Conservation (phyloP, 2,797 vertebrate genomes). For the Benthosema pterotum region DNA sequence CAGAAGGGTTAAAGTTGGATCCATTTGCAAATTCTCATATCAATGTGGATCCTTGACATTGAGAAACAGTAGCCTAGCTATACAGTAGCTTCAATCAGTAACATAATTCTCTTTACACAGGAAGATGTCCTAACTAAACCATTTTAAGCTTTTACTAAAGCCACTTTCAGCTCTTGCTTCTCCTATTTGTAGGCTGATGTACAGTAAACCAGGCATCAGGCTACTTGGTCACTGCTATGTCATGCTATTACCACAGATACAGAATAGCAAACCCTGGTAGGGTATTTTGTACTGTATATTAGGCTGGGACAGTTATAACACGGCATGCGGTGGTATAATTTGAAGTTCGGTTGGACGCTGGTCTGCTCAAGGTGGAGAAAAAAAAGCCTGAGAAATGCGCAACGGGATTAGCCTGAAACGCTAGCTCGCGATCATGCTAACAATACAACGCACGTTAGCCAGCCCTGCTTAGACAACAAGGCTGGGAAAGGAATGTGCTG, state of each 20-base stretch:
- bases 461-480: slow-evolving; percentile 24
- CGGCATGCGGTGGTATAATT: background rate
- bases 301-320: too few relatives aligned
- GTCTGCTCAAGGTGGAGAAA: background rate
- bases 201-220: too few relatives aligned
- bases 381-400: slow-evolving; percentile 10
- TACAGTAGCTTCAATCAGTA: too few relatives aligned
- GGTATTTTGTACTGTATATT: background rate
- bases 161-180: background rate
- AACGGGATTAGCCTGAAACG: slow-evolving; percentile 29
- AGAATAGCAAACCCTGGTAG: background rate
- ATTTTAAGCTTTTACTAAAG: too few relatives aligned
- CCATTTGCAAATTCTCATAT: too few relatives aligned
- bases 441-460: slow-evolving; percentile 24
- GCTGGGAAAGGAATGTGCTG: slow-evolving; percentile 29
- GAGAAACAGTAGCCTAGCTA: too few relatives aligned
- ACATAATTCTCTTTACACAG: too few relatives aligned
- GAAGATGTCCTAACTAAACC: too few relatives aligned
- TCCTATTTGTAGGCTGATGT: background rate
- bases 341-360: background rate
- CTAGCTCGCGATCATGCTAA: background rate
- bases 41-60: too few relatives aligned
- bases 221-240: background rate
- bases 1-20: too few relatives aligned
- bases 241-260: slow-evolving; percentile 23